phyloP scores from a whole-genome alignment of 2,113 vertebrate species.

The Dissostichus mawsoni region DNA sequence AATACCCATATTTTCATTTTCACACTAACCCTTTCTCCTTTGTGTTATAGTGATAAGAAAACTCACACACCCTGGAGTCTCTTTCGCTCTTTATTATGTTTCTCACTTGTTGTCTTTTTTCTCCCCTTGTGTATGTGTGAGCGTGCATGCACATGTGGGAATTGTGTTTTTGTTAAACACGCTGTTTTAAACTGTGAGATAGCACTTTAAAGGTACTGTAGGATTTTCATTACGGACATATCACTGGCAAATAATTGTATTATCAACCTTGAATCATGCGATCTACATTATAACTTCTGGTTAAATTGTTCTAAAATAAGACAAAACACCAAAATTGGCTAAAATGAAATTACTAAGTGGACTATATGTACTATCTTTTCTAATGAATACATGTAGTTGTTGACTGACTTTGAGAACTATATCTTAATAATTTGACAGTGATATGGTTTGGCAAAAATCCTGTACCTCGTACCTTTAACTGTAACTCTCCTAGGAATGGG shows the following conservation, averaged over 20 bases:
- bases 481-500: conserved; percentile 28
- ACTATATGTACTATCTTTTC: background rate
- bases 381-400: background rate
- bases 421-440: conserved; percentile 19
- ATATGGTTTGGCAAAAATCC: conserved; percentile 43
- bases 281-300: background rate
- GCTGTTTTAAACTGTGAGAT: conserved; percentile 40
- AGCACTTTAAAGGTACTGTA: conserved; percentile 54
- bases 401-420: background rate
- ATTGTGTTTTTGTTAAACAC: conserved; percentile 29
- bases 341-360: background rate
- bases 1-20: conserved; percentile 49
- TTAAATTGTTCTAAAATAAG: background rate
- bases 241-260: conserved; percentile 23
- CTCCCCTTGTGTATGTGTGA: conserved; percentile 40
- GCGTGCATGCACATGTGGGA: conserved; percentile 53
- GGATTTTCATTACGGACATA: conserved; percentile 46
- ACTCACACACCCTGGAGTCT: conserved; percentile 24
- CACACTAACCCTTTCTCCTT: conserved; percentile 59
- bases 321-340: background rate
- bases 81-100: conserved; percentile 19
- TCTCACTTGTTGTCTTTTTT: conserved; percentile 17
- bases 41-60: conserved; percentile 51
- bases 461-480: conserved; percentile 53
- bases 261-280: background rate